phyloP scores from a whole-genome alignment of 2,888 invertebrate genomes.

The Rhagonycha lutea region DNA sequence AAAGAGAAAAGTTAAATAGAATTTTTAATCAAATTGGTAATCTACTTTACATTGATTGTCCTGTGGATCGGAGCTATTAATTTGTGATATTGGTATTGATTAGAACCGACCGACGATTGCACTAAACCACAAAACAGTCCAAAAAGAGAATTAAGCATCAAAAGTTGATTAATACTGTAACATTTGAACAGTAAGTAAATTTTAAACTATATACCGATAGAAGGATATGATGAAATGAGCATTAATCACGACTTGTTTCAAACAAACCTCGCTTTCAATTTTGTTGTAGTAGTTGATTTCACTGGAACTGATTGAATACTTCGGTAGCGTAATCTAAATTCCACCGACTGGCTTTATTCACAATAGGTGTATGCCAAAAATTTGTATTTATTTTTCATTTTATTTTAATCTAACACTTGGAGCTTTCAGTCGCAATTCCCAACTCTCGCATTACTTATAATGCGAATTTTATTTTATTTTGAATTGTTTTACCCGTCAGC shows the following conservation, averaged over 20 bases:
- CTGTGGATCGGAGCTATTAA: not conserved
- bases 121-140: not conserved
- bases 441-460: not conserved
- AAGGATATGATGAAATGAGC: slow-evolving; percentile 3
- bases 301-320: slow-evolving; percentile 7
- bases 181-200: slow-evolving; percentile 4
- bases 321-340: slow-evolving; percentile 13
- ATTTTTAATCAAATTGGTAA: not conserved
- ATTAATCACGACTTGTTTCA: slow-evolving; percentile 16
- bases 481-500: not conserved
- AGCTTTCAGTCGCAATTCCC: not conserved
- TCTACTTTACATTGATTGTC: not conserved
- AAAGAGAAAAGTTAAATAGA: not conserved
- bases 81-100: not conserved
- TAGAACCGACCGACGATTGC: not conserved
- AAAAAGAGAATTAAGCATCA: not conserved
- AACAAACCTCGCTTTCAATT: slow-evolving; percentile 11
- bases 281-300: slow-evolving; percentile 4
- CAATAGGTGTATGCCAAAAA: not conserved
- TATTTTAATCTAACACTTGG: not conserved
- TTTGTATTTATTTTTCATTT: not conserved
- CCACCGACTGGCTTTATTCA: slow-evolving; percentile 11
- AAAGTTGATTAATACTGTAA: slow-evolving; percentile 6
- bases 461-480: not conserved
- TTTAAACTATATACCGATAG: not conserved